A percentile compares a stretch with the other conserved stretches of the same genome.
Conservation (phyloP, 2,888 invertebrate genomes). For the Steinernema carpocapsae region DNA sequence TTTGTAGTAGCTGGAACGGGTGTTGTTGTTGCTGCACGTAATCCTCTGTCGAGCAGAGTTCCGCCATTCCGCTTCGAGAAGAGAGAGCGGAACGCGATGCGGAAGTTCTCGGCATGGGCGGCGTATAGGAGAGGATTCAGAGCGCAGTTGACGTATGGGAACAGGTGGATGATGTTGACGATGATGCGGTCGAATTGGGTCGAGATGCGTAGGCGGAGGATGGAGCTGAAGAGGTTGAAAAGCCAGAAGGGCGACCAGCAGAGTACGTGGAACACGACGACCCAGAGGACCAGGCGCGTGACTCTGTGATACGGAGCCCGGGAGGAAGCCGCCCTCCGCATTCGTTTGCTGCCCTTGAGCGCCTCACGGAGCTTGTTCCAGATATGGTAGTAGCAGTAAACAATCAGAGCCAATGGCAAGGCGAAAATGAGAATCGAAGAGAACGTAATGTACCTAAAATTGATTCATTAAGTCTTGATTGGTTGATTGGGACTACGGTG, state of each 20-base stretch:
- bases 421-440: conserved; percentile 67
- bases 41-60: neutral
- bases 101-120: conserved; percentile 64
- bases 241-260: conserved; percentile 68
- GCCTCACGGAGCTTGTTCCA: conserved; percentile 65
- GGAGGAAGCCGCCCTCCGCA: conserved; percentile 55
- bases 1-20: conserved; percentile 21
- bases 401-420: conserved; percentile 61
- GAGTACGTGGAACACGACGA: conserved; percentile 67
- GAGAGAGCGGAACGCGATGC: conserved; percentile 62
- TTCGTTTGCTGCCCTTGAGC: conserved; percentile 54
- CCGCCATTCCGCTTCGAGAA: conserved; percentile 40
- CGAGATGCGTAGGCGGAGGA: conserved; percentile 59
- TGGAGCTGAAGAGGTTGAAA: conserved; percentile 66
- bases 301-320: conserved; percentile 66
- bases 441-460: conserved; percentile 61
- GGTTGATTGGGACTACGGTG: too few relatives aligned
- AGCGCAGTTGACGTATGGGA: conserved; percentile 68
- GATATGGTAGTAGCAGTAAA: conserved; percentile 67
- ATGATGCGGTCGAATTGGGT: conserved; percentile 64
- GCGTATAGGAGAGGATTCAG: conserved; percentile 66
- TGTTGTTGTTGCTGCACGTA: conserved; percentile 24
- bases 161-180: conserved; percentile 66
- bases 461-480: neutral
- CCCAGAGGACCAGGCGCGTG: conserved; percentile 66